phyloP scores from a whole-genome alignment of 2,113 vertebrate genomes.

The Neopipo cinnamomea region DNA sequence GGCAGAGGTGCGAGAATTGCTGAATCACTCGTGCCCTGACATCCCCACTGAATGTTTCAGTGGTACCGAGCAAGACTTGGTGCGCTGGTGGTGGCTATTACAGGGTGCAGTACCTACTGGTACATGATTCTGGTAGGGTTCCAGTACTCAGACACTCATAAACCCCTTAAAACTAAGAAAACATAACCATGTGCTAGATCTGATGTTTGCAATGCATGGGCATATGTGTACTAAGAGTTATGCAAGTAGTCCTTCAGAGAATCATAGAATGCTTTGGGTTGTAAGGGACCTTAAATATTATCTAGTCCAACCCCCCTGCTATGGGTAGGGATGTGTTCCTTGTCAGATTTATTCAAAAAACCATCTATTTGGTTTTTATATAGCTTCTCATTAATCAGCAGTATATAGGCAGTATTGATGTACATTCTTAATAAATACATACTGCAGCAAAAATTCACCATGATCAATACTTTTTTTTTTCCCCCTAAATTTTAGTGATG shows the following conservation, averaged over 20 bases:
- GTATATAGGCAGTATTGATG: background rate
- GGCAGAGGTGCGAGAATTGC: constrained; percentile 23
- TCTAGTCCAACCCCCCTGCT: background rate
- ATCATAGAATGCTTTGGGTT: background rate
- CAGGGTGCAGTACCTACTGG: background rate
- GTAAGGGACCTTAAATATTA: background rate
- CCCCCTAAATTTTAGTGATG: background rate
- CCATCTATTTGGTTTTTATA: background rate
- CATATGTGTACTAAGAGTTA: background rate
- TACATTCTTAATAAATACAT: background rate
- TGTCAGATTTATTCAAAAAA: background rate
- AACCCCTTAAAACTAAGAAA: background rate
- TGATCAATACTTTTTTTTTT: background rate
- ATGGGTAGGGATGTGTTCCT: background rate
- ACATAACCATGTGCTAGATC: rapidly evolving
- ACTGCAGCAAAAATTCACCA: background rate
- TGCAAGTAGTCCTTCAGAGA: background rate
- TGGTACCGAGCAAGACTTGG: background rate
- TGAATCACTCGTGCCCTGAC: background rate
- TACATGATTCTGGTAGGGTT: background rate
- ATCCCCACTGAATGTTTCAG: background rate
- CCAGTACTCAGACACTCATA: background rate
- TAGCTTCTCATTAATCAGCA: background rate
- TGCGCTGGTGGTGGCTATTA: background rate
- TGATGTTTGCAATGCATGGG: background rate